These are phyloP conservation scores for Spizaetus ornatus DNA, from an alignment of 2,113 vertebrate species.

Conservation along the genomic window DNA sequence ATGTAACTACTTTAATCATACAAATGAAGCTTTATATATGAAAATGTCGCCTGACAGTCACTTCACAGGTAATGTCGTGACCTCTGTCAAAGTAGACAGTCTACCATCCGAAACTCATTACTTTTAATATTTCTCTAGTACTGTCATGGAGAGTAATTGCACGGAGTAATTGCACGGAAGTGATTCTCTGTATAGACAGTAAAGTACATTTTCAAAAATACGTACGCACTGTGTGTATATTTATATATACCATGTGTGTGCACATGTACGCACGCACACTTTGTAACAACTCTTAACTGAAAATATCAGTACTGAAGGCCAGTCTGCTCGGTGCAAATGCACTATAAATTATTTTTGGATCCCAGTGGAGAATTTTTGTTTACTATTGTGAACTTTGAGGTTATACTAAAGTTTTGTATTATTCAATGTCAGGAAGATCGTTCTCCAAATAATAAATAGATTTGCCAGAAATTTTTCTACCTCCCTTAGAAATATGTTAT, in stretches of 20 bases:
- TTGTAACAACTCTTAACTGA: background rate
- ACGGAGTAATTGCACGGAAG: background rate
- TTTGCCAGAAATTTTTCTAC: background rate
- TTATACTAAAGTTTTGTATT: background rate
- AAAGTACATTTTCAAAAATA: background rate
- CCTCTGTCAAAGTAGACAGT: background rate
- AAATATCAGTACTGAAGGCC: background rate
- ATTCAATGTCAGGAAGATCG: background rate
- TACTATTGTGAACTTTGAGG: background rate
- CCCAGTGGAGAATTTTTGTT: background rate
- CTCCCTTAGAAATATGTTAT: background rate
- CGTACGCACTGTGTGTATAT: accelerated
- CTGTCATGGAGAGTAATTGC: background rate
- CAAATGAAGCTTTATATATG: background rate
- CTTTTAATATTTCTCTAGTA: background rate
- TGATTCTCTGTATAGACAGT: background rate
- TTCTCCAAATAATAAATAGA: background rate
- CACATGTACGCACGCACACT: accelerated
- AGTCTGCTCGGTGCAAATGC: background rate
- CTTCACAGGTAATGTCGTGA: background rate
- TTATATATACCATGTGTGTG: accelerated
- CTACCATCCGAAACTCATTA: background rate
- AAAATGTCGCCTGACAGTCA: background rate
- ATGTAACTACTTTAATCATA: background rate
- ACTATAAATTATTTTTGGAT: background rate